Evolutionary conservation across 1,140 invertebrate species (phyloP), one percentile per base, ranked within the genome.

Genomic region (Paramacrobiotus metropolitanus): DNA sequence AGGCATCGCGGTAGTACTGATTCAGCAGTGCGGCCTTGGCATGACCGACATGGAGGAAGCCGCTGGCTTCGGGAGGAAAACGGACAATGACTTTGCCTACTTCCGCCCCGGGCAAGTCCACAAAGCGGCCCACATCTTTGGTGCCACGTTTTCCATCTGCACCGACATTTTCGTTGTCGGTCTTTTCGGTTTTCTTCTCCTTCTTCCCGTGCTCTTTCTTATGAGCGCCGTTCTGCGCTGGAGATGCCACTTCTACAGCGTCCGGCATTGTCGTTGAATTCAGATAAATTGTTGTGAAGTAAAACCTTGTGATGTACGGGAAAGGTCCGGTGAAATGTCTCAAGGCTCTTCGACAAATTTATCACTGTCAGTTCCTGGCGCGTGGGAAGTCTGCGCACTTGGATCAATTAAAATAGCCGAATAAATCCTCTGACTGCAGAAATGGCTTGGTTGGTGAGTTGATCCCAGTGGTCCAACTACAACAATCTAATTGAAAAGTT

Each of bases 51-150:
- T 99, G 95, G 21, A 99, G 76, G 74, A 86, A 97, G 21, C 90
- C 91, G 68, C 87, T 93, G 30, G 95, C 95, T 77, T 99, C 95
- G 60, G 95, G 95, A 44, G 95, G 95, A 73, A 99, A 99, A 67
- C 95, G 77, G 0, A 98, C 81, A 31, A 97, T 74, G 48, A 86
- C 90, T 76, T 96, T 88, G 44, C 92, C 93, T 79, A 86, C 85
- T 74, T 95, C 86, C 59, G 92, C 93, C 59, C 87, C 88, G 3
- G 90, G 90, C 34, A 99, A 76, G 34, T 98, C 92, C 62, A 96
- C 81, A 76, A 95, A 98, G 75, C 96, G 96, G 29, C 91, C 93
- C 70, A 93, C 87, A 67, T 81, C 80, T 67, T 77, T 77, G 62
- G 68, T 69, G 29, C 29, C 48, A 4, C 15, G 15, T 28, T 55